Conservation (phyloP, 2,797 vertebrate species). For the Macroramphosus scolopax region DNA sequence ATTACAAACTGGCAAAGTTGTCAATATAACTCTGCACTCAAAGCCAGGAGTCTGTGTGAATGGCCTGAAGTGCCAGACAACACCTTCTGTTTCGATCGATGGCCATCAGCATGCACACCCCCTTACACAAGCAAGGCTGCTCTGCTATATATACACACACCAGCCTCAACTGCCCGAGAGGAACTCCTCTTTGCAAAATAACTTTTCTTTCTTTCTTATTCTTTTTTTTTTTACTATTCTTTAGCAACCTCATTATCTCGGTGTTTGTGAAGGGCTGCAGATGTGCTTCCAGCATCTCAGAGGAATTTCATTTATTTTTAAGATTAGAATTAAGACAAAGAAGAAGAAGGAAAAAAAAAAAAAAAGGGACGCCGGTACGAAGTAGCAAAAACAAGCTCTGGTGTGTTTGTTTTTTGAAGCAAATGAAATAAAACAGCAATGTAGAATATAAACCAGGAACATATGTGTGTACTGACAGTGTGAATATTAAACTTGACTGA, state of each 20-base stretch:
- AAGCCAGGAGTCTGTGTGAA: slow-evolving; percentile 76
- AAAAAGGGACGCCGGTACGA: slow-evolving; percentile 14
- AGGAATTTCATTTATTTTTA: slow-evolving; percentile 66
- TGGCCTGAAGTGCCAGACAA: slow-evolving; percentile 79
- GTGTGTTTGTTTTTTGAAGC: slow-evolving; percentile 47
- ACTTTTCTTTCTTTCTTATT: slow-evolving; percentile 53
- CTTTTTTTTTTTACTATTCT: slow-evolving; percentile 43
- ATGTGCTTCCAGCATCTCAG: slow-evolving; percentile 60
- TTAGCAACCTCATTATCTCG: slow-evolving; percentile 65
- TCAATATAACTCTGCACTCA: slow-evolving; percentile 75
- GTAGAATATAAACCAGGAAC: slow-evolving; percentile 51
- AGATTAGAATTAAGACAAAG: slow-evolving; percentile 58
- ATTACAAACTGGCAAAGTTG: slow-evolving; percentile 78
- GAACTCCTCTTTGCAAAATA: slow-evolving; percentile 57
- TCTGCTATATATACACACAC: slow-evolving; percentile 59
- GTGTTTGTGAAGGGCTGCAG: slow-evolving; percentile 42
- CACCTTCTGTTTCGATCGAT: slow-evolving; percentile 80
- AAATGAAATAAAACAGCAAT: slow-evolving; percentile 41
- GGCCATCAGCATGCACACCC: slow-evolving; percentile 67
- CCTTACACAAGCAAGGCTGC: slow-evolving; percentile 54
- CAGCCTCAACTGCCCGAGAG: slow-evolving; percentile 54
- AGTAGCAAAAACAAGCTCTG: slow-evolving; percentile 26
- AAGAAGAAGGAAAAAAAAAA: not conserved
- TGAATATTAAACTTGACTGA: slow-evolving; percentile 62
- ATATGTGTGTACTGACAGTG: slow-evolving; percentile 42